Evolutionary conservation across 2,797 vertebrate species (phyloP).

Genomic region (Typhlichthys eigenmanni): DNA sequence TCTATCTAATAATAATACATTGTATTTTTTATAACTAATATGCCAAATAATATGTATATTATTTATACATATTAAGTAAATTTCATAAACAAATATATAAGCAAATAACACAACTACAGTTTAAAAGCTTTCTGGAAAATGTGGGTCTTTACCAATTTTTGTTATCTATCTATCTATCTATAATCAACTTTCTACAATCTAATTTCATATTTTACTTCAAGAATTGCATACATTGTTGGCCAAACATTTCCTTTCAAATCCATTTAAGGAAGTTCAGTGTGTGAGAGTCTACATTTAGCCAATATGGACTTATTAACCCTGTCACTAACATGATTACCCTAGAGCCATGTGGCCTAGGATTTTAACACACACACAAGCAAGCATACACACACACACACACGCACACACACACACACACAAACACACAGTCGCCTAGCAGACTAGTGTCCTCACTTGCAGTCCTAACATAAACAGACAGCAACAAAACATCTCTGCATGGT

Average conservation of each 20-base stretch:
- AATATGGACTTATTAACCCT: conserved; percentile 63
- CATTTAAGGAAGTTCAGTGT: conserved; percentile 47
- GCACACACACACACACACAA: background rate
- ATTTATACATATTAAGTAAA: too few relatives aligned
- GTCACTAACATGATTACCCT: conserved; percentile 62
- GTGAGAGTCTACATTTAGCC: conserved; percentile 43
- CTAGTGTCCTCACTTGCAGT: conserved; percentile 47
- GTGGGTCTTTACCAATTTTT: too few relatives aligned
- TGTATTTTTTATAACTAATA: too few relatives aligned
- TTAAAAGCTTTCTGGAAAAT: too few relatives aligned
- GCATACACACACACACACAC: background rate
- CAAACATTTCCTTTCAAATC: conserved; percentile 60
- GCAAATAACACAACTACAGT: too few relatives aligned
- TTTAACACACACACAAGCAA: conserved; percentile 13
- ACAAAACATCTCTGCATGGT: conserved; percentile 68
- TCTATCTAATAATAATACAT: too few relatives aligned
- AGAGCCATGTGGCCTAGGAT: conserved; percentile 61
- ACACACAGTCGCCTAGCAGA: conserved; percentile 12
- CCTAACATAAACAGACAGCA: conserved; percentile 64
- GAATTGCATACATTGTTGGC: conserved; percentile 42
- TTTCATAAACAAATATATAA: too few relatives aligned
- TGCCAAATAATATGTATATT: too few relatives aligned
- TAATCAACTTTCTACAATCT: conserved; percentile 22
- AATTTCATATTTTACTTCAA: conserved; percentile 46
- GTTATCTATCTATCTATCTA: too few relatives aligned